Evolutionary conservation across 2,113 vertebrate genomes (phyloP).

Genomic region (Bettongia penicillata): DNA sequence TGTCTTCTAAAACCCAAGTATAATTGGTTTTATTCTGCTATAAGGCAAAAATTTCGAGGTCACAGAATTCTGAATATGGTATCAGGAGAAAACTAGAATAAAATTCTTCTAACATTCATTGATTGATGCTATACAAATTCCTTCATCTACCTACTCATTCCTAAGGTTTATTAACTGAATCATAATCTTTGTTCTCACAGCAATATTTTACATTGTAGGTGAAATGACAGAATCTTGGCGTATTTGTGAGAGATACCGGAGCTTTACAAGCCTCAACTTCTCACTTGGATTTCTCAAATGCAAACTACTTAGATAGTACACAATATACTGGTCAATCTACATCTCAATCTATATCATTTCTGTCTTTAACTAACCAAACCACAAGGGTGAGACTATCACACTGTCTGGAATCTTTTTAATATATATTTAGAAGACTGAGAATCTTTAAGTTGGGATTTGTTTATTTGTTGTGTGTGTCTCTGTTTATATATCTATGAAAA

Average conservation of each 20-base stretch:
- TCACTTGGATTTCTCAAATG: neutral
- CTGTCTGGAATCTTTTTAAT: too few relatives aligned
- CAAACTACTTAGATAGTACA: neutral
- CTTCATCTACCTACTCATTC: neutral
- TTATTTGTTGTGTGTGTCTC: too few relatives aligned
- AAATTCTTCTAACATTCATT: neutral
- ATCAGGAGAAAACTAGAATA: neutral
- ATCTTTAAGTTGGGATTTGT: too few relatives aligned
- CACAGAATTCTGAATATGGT: neutral
- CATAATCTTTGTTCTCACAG: neutral
- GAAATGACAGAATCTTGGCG: too few relatives aligned
- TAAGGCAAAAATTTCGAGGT: neutral
- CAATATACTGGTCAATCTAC: fast-evolving
- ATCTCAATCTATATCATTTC: too few relatives aligned
- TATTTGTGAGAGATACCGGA: too few relatives aligned
- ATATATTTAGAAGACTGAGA: too few relatives aligned
- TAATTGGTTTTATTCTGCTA: neutral
- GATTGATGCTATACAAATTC: neutral
- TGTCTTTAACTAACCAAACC: fast-evolving
- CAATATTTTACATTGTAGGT: too few relatives aligned
- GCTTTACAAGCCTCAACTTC: neutral
- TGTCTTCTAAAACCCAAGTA: neutral
- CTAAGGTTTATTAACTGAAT: neutral
- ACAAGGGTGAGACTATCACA: too few relatives aligned
- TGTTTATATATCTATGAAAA: too few relatives aligned